These are phyloP conservation scores for Serranus cabrilla DNA, from an alignment of 2,797 vertebrate species.

Conservation along the genomic window DNA sequence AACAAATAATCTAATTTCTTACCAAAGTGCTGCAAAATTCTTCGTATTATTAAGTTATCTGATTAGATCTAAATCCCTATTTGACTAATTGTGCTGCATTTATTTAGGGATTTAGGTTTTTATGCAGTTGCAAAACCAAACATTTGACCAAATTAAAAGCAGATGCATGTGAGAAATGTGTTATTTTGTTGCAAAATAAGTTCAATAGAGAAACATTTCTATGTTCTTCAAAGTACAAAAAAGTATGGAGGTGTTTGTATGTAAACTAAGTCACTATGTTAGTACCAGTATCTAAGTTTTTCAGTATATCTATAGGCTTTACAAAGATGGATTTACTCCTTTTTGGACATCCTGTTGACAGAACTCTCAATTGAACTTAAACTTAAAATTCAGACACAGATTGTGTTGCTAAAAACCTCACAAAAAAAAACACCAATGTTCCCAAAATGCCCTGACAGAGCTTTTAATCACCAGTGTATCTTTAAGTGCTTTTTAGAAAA, in stretches of 20 bases:
- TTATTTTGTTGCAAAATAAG: neutral
- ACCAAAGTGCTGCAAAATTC: neutral
- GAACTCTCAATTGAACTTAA: neutral
- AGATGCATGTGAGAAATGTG: neutral
- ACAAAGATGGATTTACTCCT: neutral
- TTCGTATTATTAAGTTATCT: neutral
- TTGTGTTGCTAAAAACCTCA: slow-evolving; percentile 2
- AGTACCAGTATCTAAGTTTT: neutral
- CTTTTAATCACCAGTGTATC: slow-evolving; percentile 4
- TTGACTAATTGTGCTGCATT: neutral
- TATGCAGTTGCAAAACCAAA: neutral
- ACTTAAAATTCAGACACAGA: slow-evolving; percentile 8
- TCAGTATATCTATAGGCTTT: neutral
- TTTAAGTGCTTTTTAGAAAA: slow-evolving; percentile 3
- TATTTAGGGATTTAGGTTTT: neutral
- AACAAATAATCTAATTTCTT: neutral
- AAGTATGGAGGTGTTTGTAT: neutral
- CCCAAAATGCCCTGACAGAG: neutral
- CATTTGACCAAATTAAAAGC: neutral
- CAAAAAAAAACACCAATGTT: neutral
- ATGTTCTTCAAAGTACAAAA: neutral
- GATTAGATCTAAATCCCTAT: neutral
- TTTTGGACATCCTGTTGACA: neutral
- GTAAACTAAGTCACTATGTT: neutral
- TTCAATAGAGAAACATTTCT: neutral